A percentile compares a stretch with the other conserved stretches of the same genome.
Conservation (phyloP, 2,888 invertebrate species). For the Axea sp. region DNA sequence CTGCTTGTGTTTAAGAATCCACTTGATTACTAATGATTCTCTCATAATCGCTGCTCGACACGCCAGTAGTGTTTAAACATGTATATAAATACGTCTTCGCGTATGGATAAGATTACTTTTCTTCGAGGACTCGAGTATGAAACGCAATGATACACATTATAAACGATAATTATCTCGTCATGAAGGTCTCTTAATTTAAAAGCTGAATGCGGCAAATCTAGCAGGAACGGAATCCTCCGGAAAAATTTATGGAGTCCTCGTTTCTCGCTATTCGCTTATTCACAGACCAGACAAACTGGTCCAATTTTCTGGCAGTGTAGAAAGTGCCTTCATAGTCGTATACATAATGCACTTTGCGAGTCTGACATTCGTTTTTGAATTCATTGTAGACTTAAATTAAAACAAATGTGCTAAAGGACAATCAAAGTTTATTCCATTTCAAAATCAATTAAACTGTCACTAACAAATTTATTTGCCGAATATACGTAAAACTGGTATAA, state of each 20-base stretch:
- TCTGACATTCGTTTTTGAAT: constrained; percentile 53
- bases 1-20: constrained; percentile 7
- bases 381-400: constrained; percentile 45
- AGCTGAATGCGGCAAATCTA: constrained; percentile 61
- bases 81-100: constrained; percentile 37
- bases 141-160: constrained; percentile 50
- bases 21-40: constrained; percentile 3
- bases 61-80: constrained; percentile 11
- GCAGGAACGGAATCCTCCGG: constrained; percentile 60
- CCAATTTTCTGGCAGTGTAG: constrained; percentile 62
- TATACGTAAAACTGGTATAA: not conserved
- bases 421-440: constrained; percentile 1
- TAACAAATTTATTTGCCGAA: constrained; percentile 4
- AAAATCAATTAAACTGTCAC: not conserved
- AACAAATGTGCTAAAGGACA: constrained; percentile 36
- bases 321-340: constrained; percentile 55
- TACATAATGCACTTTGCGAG: constrained; percentile 48
- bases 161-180: constrained; percentile 60
- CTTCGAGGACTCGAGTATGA: constrained; percentile 33
- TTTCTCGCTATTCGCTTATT: constrained; percentile 62
- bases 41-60: constrained; percentile 11
- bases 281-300: constrained; percentile 63
- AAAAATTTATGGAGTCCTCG: constrained; percentile 64
- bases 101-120: constrained; percentile 41
- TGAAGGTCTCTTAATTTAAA: constrained; percentile 61